Percentiles rank a stretch among this genome's conserved stretches.
phyloP scores from a whole-genome alignment of 2,888 invertebrate genomes.

The Ectobius pallidus region DNA sequence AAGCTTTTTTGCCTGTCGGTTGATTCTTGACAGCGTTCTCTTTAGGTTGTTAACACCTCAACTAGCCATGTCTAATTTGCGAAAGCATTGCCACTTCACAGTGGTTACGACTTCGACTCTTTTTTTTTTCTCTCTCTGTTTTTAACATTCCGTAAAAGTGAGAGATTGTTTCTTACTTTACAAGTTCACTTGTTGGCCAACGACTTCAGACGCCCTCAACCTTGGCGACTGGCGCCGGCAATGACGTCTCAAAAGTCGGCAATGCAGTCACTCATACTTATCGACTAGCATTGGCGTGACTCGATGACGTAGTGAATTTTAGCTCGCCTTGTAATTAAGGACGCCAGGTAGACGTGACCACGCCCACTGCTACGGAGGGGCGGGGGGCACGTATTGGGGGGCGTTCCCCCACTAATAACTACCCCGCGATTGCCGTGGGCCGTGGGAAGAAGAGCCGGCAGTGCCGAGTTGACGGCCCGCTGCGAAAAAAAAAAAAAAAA shows the following conservation, averaged over 20 bases:
- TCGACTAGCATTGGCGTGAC: conserved; percentile 28
- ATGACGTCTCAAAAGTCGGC: background rate
- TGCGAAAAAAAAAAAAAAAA: background rate
- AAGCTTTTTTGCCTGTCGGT: no score
- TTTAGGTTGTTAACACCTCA: no score
- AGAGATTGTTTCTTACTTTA: no score
- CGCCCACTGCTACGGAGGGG: conserved; percentile 30
- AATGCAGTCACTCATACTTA: background rate
- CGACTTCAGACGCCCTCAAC: conserved; percentile 1
- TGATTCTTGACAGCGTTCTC: no score
- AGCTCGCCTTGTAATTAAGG: conserved; percentile 39
- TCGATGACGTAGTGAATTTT: conserved; percentile 28
- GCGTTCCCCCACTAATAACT: conserved; percentile 34
- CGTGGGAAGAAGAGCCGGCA: conserved; percentile 34
- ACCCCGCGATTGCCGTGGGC: conserved; percentile 32
- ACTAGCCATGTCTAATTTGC: no score
- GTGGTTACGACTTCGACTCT: no score
- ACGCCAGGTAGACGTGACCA: conserved; percentile 31
- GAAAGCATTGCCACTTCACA: no score
- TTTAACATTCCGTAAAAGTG: no score
- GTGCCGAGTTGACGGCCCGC: background rate
- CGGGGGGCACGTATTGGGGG: conserved; percentile 31
- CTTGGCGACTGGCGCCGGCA: conserved; percentile 4
- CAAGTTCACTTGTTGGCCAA: background rate
- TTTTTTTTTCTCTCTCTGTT: no score